Conservation (phyloP, 2,888 invertebrate genomes). For the Pristionchus japonicus region DNA sequence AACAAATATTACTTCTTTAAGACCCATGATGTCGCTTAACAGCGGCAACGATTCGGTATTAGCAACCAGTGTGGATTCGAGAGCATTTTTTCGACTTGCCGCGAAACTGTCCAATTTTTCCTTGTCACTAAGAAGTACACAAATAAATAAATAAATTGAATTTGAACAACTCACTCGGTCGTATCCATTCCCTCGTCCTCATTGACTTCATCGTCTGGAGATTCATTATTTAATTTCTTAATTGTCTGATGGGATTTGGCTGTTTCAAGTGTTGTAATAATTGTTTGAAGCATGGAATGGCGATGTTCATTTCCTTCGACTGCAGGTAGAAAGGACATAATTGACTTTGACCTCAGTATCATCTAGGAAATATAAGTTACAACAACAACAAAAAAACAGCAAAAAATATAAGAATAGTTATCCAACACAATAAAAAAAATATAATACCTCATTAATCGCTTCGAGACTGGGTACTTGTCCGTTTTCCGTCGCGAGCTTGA, state of each 20-base stretch:
- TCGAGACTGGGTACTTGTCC: background rate
- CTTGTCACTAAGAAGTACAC: background rate
- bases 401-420: too few species aligned
- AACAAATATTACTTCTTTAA: constrained; percentile 76
- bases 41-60: constrained; percentile 40
- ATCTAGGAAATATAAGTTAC: background rate
- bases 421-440: background rate
- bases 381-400: background rate
- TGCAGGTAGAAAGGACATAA: background rate
- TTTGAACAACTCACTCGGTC: background rate
- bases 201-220: background rate
- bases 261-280: constrained; percentile 1
- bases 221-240: background rate
- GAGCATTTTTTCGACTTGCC: constrained; percentile 38
- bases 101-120: constrained; percentile 39
- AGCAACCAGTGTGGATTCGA: constrained; percentile 50
- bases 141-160: background rate
- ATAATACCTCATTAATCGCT: background rate
- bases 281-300: background rate
- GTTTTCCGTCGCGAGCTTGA: background rate
- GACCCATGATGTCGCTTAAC: constrained; percentile 65
- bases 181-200: constrained; percentile 16
- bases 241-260: background rate
- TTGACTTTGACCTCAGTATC: background rate
- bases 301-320: background rate